Base-by-base conservation (phyloP, 2,888 invertebrate species). In the Stomorhina lunata region DNA sequence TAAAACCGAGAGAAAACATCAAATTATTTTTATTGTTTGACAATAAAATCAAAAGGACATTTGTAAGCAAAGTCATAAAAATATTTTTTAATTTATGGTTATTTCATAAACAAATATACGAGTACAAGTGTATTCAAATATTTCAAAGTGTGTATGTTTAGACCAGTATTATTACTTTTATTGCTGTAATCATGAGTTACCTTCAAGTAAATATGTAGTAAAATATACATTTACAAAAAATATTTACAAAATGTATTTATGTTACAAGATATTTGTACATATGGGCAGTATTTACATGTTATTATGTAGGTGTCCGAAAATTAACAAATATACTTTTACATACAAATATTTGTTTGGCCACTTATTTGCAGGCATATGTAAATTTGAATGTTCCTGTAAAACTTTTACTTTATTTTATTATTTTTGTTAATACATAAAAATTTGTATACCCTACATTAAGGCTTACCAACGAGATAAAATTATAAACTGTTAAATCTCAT, bases 131-230 rank as follows among this genome's bases (percentile, higher is more conserved):
- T 2, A 53, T 15, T 2, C 29, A n/a, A 15, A 45, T 2, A 10
- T 10, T 37, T 12, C 12, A 37, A 37, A 53, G 15, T 53, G 29
- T 9, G 27, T 29, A 32, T 29, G 17, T 59, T 45, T 59, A 59
- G 15, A 50, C 40, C 50, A 50, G 37, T 20, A 61, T 34, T 37
- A 72, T 72, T 50, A 45, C 2, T 40, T 55, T 43, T 57, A 55
- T 55, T 69, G 29, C n/a, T 43, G 6, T 43, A 22, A 15, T 43
- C 22, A 45, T 43, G 15, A n/a, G n/a, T n/a, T 29, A 6, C 1
- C n/a, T 3, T 10, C 37, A 37, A 12, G 10, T n/a, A 7, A n/a
- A 15, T 27, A 22, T 27, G 9, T 4, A 40, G 25, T 4, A 37
- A 22, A 1, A 22, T 12, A 15, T 29, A 63, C 22, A n/a, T 59